Conservation (phyloP, 1,140 invertebrate species). For the Eurosta solidaginis region DNA sequence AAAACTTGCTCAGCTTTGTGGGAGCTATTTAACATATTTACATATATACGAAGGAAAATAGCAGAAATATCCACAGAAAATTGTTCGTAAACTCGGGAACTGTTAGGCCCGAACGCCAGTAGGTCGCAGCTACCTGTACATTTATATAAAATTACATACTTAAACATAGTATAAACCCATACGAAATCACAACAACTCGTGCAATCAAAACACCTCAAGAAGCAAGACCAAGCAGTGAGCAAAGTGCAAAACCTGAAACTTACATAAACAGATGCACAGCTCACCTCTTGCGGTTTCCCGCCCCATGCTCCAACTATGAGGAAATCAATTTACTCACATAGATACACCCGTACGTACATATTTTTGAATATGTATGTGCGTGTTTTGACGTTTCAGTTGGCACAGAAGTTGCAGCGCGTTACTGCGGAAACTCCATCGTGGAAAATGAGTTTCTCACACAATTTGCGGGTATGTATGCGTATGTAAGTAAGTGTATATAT, state of each 20-base stretch:
- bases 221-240: not conserved
- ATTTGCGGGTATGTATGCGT: too few relatives aligned
- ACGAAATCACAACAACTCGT: not conserved
- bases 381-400: too few relatives aligned
- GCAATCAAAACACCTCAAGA: too few relatives aligned
- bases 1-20: not conserved
- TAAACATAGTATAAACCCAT: not conserved
- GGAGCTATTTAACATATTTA: not conserved
- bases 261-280: constrained; percentile 4
- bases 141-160: not conserved
- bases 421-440: too few relatives aligned
- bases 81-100: not conserved
- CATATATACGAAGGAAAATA: not conserved
- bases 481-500: not conserved
- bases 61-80: not conserved
- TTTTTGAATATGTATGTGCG: too few relatives aligned
- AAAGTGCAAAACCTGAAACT: not conserved
- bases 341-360: not conserved
- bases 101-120: not conserved
- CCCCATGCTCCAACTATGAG: not conserved
- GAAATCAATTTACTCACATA: not conserved
- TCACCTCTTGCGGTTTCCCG: not conserved
- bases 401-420: too few relatives aligned
- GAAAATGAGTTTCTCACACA: too few relatives aligned
- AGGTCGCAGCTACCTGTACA: not conserved